These are phyloP conservation scores for Salvelinus namaycush DNA, from an alignment of 2,113 vertebrate genomes.

Conservation along the genomic window DNA sequence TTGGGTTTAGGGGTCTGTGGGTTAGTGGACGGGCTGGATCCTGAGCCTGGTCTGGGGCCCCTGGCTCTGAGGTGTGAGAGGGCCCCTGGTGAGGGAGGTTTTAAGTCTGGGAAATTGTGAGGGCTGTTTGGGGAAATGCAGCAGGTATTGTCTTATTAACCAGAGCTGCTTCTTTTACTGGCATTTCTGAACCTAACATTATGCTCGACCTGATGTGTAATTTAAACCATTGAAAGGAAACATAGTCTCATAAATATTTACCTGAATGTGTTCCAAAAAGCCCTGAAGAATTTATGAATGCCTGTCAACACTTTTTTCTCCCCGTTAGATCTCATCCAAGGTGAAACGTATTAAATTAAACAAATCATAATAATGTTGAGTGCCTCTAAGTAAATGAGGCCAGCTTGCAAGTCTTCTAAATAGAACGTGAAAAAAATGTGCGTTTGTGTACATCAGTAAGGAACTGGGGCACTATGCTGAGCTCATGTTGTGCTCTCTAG, in stretches of 20 bases:
- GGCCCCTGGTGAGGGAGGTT: not conserved
- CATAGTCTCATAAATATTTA: no score
- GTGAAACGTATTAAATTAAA: constrained; percentile 36
- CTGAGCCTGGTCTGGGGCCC: not conserved
- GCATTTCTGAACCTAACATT: constrained; percentile 7
- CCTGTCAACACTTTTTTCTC: no score
- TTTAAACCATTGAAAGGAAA: no score
- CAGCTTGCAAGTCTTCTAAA: constrained; percentile 20
- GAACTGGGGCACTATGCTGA: constrained; percentile 47
- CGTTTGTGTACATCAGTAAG: constrained; percentile 46
- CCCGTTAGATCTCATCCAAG: not conserved
- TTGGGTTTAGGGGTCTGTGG: no score
- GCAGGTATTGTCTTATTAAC: constrained; percentile 39
- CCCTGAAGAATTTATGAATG: no score
- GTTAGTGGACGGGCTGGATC: no score
- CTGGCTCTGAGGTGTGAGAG: constrained; percentile 30
- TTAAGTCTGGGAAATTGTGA: constrained; percentile 40
- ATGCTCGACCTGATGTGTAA: no score
- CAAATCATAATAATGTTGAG: constrained; percentile 17
- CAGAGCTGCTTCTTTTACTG: constrained; percentile 29
- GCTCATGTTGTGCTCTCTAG: constrained; percentile 42
- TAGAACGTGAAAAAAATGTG: no score
- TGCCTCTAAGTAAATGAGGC: constrained; percentile 36
- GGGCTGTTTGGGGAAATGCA: constrained; percentile 28
- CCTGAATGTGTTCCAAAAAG: no score